These are phyloP conservation scores for Synchiropus splendidus DNA, from an alignment of 2,113 vertebrate species.

Conservation along the genomic window DNA sequence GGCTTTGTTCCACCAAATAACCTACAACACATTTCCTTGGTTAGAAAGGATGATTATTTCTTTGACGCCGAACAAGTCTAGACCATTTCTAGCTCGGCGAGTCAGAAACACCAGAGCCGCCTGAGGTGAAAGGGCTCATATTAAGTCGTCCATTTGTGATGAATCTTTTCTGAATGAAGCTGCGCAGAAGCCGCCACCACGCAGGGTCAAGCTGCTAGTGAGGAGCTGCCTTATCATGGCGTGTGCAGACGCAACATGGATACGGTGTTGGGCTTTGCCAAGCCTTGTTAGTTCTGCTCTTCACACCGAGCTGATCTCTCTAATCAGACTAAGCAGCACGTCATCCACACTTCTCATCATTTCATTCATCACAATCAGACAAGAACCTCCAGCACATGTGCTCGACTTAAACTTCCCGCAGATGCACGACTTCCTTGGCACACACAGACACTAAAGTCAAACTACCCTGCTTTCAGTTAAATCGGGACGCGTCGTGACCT, in stretches of 20 bases:
- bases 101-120: too few relatives aligned
- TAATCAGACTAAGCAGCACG: slow-evolving; percentile 70
- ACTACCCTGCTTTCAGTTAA: neutral
- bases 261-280: slow-evolving; percentile 29
- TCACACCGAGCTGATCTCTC: slow-evolving; percentile 56
- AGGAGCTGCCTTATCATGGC: neutral
- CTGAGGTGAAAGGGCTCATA: too few relatives aligned
- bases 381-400: slow-evolving; percentile 54
- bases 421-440: slow-evolving; percentile 9
- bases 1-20: too few relatives aligned
- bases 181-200: too few relatives aligned
- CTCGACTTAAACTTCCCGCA: slow-evolving; percentile 18
- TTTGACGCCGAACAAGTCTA: too few relatives aligned
- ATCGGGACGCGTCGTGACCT: slow-evolving; percentile 15
- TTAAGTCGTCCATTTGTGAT: too few relatives aligned
- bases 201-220: slow-evolving; percentile 1
- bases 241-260: slow-evolving; percentile 17
- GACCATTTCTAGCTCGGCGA: too few relatives aligned
- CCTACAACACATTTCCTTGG: too few relatives aligned
- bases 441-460: slow-evolving; percentile 4
- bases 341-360: slow-evolving; percentile 64
- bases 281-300: slow-evolving; percentile 53
- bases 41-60: too few relatives aligned
- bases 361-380: slow-evolving; percentile 69
- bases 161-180: neutral